These are phyloP conservation scores for Neogobius melanostomus DNA, from an alignment of 2,113 vertebrate genomes.

Conservation along the genomic window DNA sequence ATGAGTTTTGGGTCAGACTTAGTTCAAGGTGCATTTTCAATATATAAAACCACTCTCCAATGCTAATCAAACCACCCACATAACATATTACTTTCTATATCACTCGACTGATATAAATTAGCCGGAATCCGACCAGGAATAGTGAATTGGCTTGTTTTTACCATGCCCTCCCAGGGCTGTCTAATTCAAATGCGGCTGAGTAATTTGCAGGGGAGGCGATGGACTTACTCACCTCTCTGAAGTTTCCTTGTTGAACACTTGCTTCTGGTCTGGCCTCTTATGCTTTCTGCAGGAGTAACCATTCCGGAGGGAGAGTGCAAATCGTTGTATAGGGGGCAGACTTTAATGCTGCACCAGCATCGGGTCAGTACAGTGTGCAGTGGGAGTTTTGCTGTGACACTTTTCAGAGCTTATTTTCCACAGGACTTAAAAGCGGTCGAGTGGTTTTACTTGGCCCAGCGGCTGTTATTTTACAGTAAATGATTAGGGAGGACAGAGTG, in stretches of 20 bases:
- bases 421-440: conserved; percentile 16
- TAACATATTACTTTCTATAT: neutral
- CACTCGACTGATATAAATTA: neutral
- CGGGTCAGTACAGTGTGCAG: conserved; percentile 2
- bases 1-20: no score
- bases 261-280: neutral
- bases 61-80: no score
- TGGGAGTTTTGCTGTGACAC: conserved; percentile 31
- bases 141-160: neutral
- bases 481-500: no score
- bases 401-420: conserved; percentile 27
- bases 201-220: conserved; percentile 1
- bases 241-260: neutral
- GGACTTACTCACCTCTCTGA: conserved; percentile 6
- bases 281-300: neutral
- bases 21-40: no score
- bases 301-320: neutral
- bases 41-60: no score
- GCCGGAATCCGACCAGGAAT: neutral
- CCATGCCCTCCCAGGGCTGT: neutral
- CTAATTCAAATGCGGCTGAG: neutral
- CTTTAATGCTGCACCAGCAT: neutral
- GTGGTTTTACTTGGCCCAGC: conserved; percentile 33
- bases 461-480: conserved; percentile 34
- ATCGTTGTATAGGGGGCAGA: neutral